Base-by-base conservation (phyloP, 2,113 vertebrate genomes). In the Peromyscus californicus region DNA sequence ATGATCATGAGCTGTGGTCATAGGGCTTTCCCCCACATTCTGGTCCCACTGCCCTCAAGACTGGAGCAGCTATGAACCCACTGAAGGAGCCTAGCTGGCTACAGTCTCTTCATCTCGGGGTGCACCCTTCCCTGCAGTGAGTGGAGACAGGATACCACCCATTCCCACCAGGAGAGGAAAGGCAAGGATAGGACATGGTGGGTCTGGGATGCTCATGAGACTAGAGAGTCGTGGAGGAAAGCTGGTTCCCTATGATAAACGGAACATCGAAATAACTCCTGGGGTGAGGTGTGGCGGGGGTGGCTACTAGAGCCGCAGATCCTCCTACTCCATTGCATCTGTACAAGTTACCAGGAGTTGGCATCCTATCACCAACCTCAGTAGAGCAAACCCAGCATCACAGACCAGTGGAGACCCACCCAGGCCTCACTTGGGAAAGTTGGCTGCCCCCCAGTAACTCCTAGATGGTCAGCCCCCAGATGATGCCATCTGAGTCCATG, bases 151-250 rank as follows among this genome's bases (percentile, higher is more conserved):
- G 15, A 36, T 42, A 6, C 39, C 9, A 36, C 69, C 75, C 31
- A 29, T 0, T 16, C 19, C 19, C 51, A 51, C 36, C 0, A 36
- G 7, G 19, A 0, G 4, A 26, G n/a, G 54, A 15, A 16, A 87
- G 65, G 45, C 16, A 26, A 17, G 45, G 17, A 48, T 3, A 31
- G 2, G 54, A n/a, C 48, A 2, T 8, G 13, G 29, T 59, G 51
- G 33, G 24, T 24, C 6, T 26, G 17, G 29, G 83, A 26, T 67
- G 85, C 21, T 51, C 10, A 0, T 7, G 69, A 67, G 70, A 15
- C 29, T 63, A 13, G 4, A 13, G 1, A 12, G 59, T 21, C 29
- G 5, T 24, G 26, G 9, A 80, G 3, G 31, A 36, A 75, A 63
- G 42, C 42, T 19, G 24, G 16, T 26, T 8, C 42, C 45, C n/a